A percentile compares a stretch with the other conserved stretches of the same genome.
Conservation (phyloP, 1,140 invertebrate genomes). For the Trichoplusia ni region DNA sequence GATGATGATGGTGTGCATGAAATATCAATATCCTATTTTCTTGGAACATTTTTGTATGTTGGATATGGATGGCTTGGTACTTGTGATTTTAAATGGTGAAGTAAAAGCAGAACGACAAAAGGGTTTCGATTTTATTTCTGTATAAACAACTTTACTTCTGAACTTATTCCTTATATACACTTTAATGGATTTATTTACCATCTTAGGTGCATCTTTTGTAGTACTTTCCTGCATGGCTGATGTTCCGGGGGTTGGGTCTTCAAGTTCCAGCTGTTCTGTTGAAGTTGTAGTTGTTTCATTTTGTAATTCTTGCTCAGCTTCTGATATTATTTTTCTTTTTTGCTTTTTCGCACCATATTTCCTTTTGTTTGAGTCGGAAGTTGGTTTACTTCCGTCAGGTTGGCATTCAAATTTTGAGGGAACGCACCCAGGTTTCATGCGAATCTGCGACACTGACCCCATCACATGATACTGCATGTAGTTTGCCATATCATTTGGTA, state of each 20-base stretch:
- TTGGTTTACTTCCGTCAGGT: not conserved
- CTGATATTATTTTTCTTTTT: not conserved
- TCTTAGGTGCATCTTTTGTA: too few relatives aligned
- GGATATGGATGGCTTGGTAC: too few relatives aligned
- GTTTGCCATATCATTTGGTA: constrained; percentile 6
- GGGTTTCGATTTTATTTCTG: too few relatives aligned
- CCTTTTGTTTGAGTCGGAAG: not conserved
- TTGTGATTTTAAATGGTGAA: too few relatives aligned
- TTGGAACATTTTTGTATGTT: too few relatives aligned
- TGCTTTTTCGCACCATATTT: not conserved
- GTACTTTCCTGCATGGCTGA: not conserved
- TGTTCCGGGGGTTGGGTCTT: not conserved
- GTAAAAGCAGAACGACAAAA: too few relatives aligned
- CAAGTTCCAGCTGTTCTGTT: not conserved
- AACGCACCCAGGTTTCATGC: not conserved
- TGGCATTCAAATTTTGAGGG: not conserved
- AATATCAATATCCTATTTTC: too few relatives aligned
- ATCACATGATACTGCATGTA: not conserved
- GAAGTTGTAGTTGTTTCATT: not conserved
- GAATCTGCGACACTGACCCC: not conserved
- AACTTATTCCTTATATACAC: too few relatives aligned
- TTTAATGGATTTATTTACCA: too few relatives aligned
- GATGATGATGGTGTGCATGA: too few relatives aligned
- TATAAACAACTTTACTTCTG: too few relatives aligned
- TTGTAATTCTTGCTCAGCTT: not conserved